These are phyloP conservation scores for Emydura subglobosa DNA, from an alignment of 2,113 vertebrate species.

Conservation along the genomic window DNA sequence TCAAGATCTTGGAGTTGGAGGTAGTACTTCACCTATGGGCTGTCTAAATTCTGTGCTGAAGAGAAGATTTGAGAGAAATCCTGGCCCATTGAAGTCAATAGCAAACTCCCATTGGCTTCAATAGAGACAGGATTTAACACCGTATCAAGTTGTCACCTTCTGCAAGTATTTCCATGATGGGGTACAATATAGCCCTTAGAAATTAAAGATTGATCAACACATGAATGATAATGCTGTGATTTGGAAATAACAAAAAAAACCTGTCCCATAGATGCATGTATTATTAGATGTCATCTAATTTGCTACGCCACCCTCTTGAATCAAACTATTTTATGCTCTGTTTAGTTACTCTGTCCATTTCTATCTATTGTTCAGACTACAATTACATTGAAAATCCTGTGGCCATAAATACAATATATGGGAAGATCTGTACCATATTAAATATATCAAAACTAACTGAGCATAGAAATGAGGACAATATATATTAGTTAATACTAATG, in stretches of 20 bases:
- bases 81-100: not conserved
- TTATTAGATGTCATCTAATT: not conserved
- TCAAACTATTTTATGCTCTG: not conserved
- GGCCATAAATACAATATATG: not conserved
- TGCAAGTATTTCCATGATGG: not conserved
- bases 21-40: not conserved
- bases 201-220: not conserved
- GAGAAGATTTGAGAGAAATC: not conserved
- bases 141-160: not conserved
- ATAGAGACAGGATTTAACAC: not conserved
- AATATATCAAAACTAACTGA: not conserved
- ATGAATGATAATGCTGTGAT: not conserved
- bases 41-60: not conserved
- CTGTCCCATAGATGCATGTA: not conserved
- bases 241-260: not conserved
- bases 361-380: not conserved
- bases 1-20: not conserved
- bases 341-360: not conserved
- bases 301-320: not conserved
- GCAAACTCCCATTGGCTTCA: not conserved
- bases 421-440: not conserved
- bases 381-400: not conserved
- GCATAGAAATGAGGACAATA: not conserved
- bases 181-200: not conserved
- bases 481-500: not conserved